Conservation (phyloP, 2,888 invertebrate species). For the Vandiemenella viatica region DNA sequence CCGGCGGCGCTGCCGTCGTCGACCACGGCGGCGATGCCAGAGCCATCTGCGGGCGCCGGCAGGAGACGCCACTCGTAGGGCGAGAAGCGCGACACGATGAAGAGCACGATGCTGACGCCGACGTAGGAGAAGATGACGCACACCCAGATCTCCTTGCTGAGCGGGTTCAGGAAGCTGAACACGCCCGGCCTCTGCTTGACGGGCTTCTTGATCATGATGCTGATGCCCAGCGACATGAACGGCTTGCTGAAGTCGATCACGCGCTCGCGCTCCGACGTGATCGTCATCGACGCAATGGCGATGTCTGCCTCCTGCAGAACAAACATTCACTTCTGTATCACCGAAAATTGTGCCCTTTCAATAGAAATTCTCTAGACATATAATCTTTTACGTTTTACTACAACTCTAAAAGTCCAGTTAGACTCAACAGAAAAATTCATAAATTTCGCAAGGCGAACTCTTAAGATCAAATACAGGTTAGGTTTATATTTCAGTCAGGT, state of each 20-base stretch:
- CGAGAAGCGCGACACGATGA: constrained; percentile 87
- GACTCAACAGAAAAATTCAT: too few species aligned
- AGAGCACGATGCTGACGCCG: constrained; percentile 91
- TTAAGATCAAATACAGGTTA: too few species aligned
- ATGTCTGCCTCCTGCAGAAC: constrained; percentile 96
- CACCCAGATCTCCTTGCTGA: constrained; percentile 96
- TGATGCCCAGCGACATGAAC: constrained; percentile 90
- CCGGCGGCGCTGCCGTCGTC: constrained; percentile 15
- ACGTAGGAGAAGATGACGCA: constrained; percentile 75
- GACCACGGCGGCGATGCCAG: too few species aligned
- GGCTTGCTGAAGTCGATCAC: constrained; percentile 72
- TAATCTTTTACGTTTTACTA: too few species aligned
- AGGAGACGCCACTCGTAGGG: constrained; percentile 93
- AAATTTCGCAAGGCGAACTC: too few species aligned
- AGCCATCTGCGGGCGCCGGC: constrained; percentile 19
- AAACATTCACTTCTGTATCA: too few species aligned
- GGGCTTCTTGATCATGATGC: constrained; percentile 87
- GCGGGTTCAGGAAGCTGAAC: constrained; percentile 93
- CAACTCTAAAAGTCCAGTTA: too few species aligned
- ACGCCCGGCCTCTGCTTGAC: constrained; percentile 84
- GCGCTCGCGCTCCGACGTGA: constrained; percentile 85
- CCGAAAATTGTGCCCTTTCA: too few species aligned
- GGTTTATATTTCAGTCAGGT: too few species aligned
- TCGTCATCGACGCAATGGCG: constrained; percentile 87
- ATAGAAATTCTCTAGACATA: too few species aligned